Evolutionary conservation across 2,113 vertebrate species (phyloP), one percentile per base, ranked within the genome.

Genomic region (Pteronura brasiliensis): DNA sequence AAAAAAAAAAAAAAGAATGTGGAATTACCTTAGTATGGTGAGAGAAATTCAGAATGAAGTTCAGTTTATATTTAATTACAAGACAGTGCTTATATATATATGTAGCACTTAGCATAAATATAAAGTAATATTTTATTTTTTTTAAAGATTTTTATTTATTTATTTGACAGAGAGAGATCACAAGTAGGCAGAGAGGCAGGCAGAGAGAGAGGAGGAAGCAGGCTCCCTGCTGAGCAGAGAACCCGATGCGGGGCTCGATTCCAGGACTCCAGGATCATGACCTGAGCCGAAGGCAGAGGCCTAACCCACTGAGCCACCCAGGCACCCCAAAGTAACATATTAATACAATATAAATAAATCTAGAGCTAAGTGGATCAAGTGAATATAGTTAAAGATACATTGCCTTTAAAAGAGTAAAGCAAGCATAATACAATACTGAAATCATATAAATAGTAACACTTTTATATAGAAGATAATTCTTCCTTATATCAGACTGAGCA

Each of bases 61-160:
- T 94, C 27, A 89, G 55, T 44, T 63, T 81, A 67, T 80, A 80
- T 76, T 93, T 94, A 96, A 44, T 88, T 89, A 20, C 39, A 88
- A 89, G 79, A 57, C 8, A 81, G 20, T 36, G 23, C 21, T 42
- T 55, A 80, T 49, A 77, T 79, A 55, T 55, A n/a, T 77, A 67
- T 25, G 31, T 36, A 61, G 31, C 67, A 47, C 44, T 76, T 61
- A 87, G 44, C 84, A 71, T 90, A 59, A 49, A 82, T 74, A 47
- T 39, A 90, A 65, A 76, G 49, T n/a, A 88, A 1, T 20, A 61
- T 72, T 83, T 96, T 85, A 86, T 42, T 42, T 42, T 42, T 42
- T 42, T 6, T 1, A 42, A 42, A 42, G 42, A 42, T 42, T 42
- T 42, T 42, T 42, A 42, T 42, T 42, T 42, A 42, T 42, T 42